Conservation (phyloP, 2,888 invertebrate genomes). For the Hirtodrosophila trivittata region DNA sequence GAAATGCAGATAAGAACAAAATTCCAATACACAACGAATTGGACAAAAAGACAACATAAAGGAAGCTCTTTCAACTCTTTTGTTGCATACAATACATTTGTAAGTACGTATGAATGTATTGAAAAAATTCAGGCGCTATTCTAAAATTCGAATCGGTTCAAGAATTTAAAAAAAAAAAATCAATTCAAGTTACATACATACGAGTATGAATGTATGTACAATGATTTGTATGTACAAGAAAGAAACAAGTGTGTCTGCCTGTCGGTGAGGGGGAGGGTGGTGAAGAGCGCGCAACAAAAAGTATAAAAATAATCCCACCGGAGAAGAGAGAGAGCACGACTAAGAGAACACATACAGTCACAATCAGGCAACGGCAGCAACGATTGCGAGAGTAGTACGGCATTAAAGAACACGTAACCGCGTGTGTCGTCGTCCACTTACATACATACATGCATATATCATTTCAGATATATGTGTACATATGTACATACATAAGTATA, state of each 20-base stretch:
- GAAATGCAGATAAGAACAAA: slow-evolving; percentile 59
- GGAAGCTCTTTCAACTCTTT: slow-evolving; percentile 16
- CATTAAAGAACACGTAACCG: slow-evolving; percentile 60
- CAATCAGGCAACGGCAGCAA: slow-evolving; percentile 22
- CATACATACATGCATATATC: slow-evolving; percentile 31
- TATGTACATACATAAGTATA: too few relatives aligned
- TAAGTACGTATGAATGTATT: background rate
- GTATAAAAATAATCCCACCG: slow-evolving; percentile 70
- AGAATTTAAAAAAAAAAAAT: slow-evolving; percentile 1
- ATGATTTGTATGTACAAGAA: background rate
- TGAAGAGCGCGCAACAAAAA: slow-evolving; percentile 61
- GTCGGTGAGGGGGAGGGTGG: slow-evolving; percentile 40
- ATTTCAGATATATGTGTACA: slow-evolving; percentile 7
- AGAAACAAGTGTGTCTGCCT: slow-evolving; percentile 55
- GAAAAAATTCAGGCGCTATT: slow-evolving; percentile 2
- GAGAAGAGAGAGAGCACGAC: slow-evolving; percentile 19
- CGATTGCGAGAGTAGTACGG: slow-evolving; percentile 52
- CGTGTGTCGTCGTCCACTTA: slow-evolving; percentile 50
- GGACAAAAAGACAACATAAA: slow-evolving; percentile 14
- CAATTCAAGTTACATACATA: slow-evolving; percentile 8
- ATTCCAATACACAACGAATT: slow-evolving; percentile 49
- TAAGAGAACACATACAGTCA: slow-evolving; percentile 35
- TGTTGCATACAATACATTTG: slow-evolving; percentile 1
- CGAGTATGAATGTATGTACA: slow-evolving; percentile 2
- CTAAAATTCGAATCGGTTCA: slow-evolving; percentile 11